Conservation (phyloP, 2,888 invertebrate species). For the Zaprionus obscuricornis region DNA sequence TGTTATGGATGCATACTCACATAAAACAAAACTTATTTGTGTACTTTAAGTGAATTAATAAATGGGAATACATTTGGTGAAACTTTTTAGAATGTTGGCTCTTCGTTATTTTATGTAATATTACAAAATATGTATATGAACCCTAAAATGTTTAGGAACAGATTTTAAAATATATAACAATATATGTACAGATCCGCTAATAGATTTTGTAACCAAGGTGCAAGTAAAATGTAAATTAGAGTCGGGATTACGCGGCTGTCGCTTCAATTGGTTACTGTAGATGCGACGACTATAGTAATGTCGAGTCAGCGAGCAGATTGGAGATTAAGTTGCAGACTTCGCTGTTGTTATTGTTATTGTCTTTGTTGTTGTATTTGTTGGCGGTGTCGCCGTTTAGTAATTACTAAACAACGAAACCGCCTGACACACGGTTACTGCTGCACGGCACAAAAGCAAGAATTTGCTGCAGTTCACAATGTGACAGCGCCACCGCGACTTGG, state of each 20-base stretch:
- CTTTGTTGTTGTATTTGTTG: background rate
- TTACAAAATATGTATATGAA: too few relatives aligned
- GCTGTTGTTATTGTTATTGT: constrained; percentile 11
- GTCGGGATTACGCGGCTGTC: constrained; percentile 1
- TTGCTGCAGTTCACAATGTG: constrained; percentile 45
- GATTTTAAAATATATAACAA: too few relatives aligned
- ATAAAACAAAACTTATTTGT: too few relatives aligned
- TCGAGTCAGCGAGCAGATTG: constrained; percentile 41
- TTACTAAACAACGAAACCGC: constrained; percentile 57
- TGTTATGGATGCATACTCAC: too few relatives aligned
- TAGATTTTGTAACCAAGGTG: constrained; percentile 31
- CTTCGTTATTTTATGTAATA: too few relatives aligned
- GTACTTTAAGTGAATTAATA: too few relatives aligned
- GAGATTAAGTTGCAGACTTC: constrained; percentile 65
- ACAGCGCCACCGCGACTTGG: constrained; percentile 19
- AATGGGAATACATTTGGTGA: too few relatives aligned
- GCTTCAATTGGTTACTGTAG: constrained; percentile 59
- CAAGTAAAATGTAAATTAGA: background rate
- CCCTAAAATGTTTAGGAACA: too few relatives aligned
- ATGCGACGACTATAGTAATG: constrained; percentile 23
- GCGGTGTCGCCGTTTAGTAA: constrained; percentile 40
- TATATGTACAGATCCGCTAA: constrained; percentile 10
- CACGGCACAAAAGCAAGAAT: constrained; percentile 44
- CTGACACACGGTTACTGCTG: constrained; percentile 57
- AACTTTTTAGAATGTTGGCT: too few relatives aligned